Percentiles rank a stretch among this genome's conserved stretches.
These are phyloP conservation scores for Astreopora myriophthalma DNA, from an alignment of 64 coral and sea anemone genomes.

Conservation along the genomic window DNA sequence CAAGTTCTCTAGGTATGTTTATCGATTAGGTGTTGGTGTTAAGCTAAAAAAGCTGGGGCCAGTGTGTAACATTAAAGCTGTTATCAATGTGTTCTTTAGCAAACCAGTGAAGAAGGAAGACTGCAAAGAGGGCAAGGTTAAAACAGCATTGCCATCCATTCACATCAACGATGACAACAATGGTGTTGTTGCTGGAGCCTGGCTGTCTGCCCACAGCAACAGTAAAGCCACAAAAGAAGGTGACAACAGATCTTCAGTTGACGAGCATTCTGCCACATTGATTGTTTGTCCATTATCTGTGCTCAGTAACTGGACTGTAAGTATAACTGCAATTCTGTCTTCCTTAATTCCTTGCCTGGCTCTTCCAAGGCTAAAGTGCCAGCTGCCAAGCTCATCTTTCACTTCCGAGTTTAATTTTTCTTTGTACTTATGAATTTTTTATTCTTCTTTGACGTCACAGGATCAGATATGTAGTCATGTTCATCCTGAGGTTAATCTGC, in stretches of 20 bases:
- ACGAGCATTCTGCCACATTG: constrained; percentile 48
- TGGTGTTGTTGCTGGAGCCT: not conserved
- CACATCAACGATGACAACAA: not conserved
- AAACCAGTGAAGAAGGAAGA: constrained; percentile 27
- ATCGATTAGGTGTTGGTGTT: no score
- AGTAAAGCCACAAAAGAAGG: not conserved
- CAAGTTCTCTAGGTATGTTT: constrained; percentile 32
- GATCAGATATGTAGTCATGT: constrained; percentile 77
- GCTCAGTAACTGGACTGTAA: constrained; percentile 93
- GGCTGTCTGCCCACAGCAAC: not conserved
- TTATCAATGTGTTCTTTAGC: not conserved
- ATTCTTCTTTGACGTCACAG: not conserved
- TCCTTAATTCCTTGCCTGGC: no score
- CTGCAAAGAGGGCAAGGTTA: not conserved
- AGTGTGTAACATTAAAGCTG: not conserved
- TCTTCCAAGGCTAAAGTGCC: no score
- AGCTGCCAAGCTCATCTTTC: no score
- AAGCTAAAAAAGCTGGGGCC: no score
- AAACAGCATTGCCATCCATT: not conserved
- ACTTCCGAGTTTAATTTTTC: no score
- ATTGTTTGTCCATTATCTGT: constrained; percentile 93
- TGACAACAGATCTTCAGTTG: not conserved
- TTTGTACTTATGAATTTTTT: not conserved
- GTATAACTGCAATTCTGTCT: constrained; percentile 1
- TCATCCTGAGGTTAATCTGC: constrained; percentile 11